Conservation (phyloP, 1,140 invertebrate genomes). For the Orius insidiosus region DNA sequence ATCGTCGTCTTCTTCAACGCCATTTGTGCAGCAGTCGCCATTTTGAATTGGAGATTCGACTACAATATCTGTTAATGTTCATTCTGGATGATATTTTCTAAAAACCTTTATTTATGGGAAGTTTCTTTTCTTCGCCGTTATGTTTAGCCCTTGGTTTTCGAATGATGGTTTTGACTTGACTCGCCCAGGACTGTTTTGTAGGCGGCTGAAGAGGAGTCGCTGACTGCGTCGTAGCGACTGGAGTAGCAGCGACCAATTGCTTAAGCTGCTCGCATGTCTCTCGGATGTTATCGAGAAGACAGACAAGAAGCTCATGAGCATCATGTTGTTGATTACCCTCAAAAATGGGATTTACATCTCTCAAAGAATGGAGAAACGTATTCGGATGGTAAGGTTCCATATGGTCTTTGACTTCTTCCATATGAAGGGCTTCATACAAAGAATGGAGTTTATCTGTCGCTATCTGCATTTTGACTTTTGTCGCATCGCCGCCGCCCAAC, state of each 20-base stretch:
- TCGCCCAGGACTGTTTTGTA: conserved; percentile 14
- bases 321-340: conserved; percentile 80
- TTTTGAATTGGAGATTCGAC: conserved; percentile 9
- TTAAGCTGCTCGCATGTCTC: conserved; percentile 52
- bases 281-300: conserved; percentile 67
- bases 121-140: conserved; percentile 4
- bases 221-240: conserved; percentile 6
- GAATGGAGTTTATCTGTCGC: conserved; percentile 65
- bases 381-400: conserved; percentile 61
- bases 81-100: too few relatives aligned
- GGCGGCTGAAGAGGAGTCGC: conserved; percentile 13
- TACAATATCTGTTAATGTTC: too few relatives aligned
- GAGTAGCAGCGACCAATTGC: conserved; percentile 12
- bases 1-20: conserved; percentile 11
- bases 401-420: conserved; percentile 50
- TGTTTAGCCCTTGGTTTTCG: conserved; percentile 1
- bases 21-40: conserved; percentile 16
- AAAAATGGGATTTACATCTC: conserved; percentile 77
- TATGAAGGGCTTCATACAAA: conserved; percentile 51
- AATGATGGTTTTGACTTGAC: conserved; percentile 7
- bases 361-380: conserved; percentile 61
- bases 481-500: conserved; percentile 30
- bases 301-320: conserved; percentile 75
- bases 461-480: conserved; percentile 37
- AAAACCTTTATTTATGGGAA: conserved; percentile 4